These are phyloP conservation scores for Orthosia gracilis DNA, from an alignment of 2,888 invertebrate species.

Conservation along the genomic window DNA sequence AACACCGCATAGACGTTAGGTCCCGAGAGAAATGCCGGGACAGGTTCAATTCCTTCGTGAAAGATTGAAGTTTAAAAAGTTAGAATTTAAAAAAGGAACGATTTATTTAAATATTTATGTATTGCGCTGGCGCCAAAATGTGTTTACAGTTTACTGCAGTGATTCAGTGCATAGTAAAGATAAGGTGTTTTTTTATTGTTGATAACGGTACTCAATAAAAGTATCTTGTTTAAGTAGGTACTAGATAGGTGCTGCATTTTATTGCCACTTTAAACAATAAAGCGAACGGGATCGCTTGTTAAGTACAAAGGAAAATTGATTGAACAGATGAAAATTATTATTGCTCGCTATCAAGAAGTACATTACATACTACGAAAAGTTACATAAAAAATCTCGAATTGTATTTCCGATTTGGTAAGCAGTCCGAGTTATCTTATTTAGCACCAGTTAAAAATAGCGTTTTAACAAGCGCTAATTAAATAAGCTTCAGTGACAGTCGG, in stretches of 20 bases:
- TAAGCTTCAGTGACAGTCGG: conserved; percentile 32
- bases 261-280: conserved; percentile 32
- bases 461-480: conserved; percentile 53
- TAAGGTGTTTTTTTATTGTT: conserved; percentile 41
- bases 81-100: conserved; percentile 13
- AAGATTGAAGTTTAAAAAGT: conserved; percentile 33
- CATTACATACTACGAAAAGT: conserved; percentile 6
- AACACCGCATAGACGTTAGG: conserved; percentile 26
- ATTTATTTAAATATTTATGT: not conserved
- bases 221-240: conserved; percentile 29
- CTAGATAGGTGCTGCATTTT: conserved; percentile 20
- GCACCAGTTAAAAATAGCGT: conserved; percentile 30
- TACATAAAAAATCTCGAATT: not conserved
- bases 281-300: conserved; percentile 1
- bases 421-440: conserved; percentile 32
- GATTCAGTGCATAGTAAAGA: conserved; percentile 41
- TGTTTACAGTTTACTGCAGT: conserved; percentile 37
- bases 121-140: conserved; percentile 37
- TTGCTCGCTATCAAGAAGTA: conserved; percentile 9
- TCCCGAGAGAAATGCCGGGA: conserved; percentile 31
- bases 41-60: conserved; percentile 31
- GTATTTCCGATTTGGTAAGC: conserved; percentile 6
- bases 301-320: conserved; percentile 20
- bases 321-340: conserved; percentile 8
- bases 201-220: conserved; percentile 29